Evolutionary conservation across 2,113 vertebrate species (phyloP), one percentile per base, ranked within the genome.

Genomic region (Neotoma lepida): DNA sequence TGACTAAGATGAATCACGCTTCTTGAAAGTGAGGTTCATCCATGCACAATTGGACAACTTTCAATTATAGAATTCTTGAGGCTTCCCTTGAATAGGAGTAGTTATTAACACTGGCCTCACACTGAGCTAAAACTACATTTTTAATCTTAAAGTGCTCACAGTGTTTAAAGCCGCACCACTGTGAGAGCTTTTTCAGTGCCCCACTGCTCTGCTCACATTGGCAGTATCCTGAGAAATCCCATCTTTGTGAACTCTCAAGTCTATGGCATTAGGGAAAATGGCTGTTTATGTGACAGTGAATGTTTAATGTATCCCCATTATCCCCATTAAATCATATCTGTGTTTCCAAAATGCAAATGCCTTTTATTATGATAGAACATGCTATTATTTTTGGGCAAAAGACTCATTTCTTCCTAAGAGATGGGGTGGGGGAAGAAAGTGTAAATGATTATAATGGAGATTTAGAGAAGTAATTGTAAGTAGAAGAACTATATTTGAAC

Each of bases 41-140:
- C 80, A 14, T 44, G 93, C 96, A 96, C 33, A 33, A 96, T 87
- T 93, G 96, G 96, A 92, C 95, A 96, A 70, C 96, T 98, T 98
- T 97, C 97, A 98, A 97, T 98, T 98, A 98, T 5, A 96, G 95
- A 97, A 96, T 88, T 97, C 93, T 61, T 88, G 97, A 97, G 96
- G 96, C 97, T 97, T 98, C 96, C 76, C 95, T 96, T 91, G 96
- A 95, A 97, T 93, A 9, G 24, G 96, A 89, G 73, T 97, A 95
- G 97, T 98, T 98, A 98, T 98, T 98, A 98, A 95, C 63, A 12
- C 86, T 35, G 54, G 93, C 64, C 90, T 96, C 98, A 98, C 87
- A 91, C 97, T 96, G 98, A 95, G 98, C 97, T 98, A 98, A 98
- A 98, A 95, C 95, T 94, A 86, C 96, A 94, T 97, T 96, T 98